Percentiles rank a stretch among this genome's conserved stretches.
Evolutionary conservation across 2,888 invertebrate genomes (phyloP).

Genomic region (Laspeyria flexula): DNA sequence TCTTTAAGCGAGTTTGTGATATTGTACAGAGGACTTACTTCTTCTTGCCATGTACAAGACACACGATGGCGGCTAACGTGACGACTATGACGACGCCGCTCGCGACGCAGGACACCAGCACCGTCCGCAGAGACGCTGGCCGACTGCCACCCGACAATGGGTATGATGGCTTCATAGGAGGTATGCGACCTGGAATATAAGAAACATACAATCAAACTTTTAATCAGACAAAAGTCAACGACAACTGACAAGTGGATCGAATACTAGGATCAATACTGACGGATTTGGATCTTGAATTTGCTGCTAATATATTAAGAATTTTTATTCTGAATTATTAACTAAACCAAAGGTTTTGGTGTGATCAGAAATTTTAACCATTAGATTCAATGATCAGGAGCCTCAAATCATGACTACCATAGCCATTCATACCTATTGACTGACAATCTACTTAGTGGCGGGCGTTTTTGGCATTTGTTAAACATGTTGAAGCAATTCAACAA

Average conservation of each 20-base stretch:
- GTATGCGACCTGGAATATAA: conserved; percentile 68
- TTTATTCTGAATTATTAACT: too few species aligned
- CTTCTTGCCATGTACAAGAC: conserved; percentile 74
- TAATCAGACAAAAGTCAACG: neutral
- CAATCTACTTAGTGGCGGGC: too few species aligned
- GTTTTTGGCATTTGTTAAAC: too few species aligned
- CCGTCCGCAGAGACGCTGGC: conserved; percentile 64
- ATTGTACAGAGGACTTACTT: conserved; percentile 53
- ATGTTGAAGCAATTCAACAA: too few species aligned
- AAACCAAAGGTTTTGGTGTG: too few species aligned
- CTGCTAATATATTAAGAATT: too few species aligned
- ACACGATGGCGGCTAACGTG: conserved; percentile 70
- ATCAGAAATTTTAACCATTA: too few species aligned
- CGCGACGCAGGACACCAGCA: conserved; percentile 72
- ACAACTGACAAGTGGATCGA: neutral
- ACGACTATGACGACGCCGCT: conserved; percentile 72
- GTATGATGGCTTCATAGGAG: conserved; percentile 68
- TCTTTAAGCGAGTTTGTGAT: too few species aligned
- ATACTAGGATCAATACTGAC: neutral
- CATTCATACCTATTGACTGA: too few species aligned
- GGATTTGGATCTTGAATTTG: too few species aligned
- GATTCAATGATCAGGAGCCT: too few species aligned
- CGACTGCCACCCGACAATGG: conserved; percentile 69
- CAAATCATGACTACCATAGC: too few species aligned
- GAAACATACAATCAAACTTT: neutral